Base-by-base conservation (phyloP, 1,140 invertebrate species). In the Polypedilum pembai region DNA sequence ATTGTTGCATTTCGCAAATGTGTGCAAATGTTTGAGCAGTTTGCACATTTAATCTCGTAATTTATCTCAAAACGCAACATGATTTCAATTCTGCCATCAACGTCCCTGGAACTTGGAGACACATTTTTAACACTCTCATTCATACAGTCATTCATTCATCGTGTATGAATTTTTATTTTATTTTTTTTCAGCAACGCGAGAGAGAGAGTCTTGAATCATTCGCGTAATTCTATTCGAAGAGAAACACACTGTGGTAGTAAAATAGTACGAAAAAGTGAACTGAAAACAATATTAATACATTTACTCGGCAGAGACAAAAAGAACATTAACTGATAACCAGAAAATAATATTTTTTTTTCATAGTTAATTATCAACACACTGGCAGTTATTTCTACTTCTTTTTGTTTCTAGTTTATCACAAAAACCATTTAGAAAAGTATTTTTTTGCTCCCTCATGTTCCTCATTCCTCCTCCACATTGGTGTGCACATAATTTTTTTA, bases 321-420 rank as follows among this genome's bases (percentile, higher is more conserved):
- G 45, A n/a, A n/a, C n/a, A 56, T 56, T 12, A 56, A 56, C 12
- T 56, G 45, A 56, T 56, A 56, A 56, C 45, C 10, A n/a, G 45
- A 56, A 56, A 56, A 56, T 12, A 56, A 15, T n/a, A n/a, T n/a
- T n/a, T 4, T 12, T 15, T 12, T 56, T 56, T 56, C 15, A 56
- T 33, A 33, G 24, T 33, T 33, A 5, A 5, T 33, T 5, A 33
- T 5, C 5, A 33, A 33, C 5, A 33, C 24, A 33, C 24, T 33
- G 24, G 24, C 24, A 33, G 5, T n/a, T 12, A 56, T n/a, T 56
- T n/a, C 45, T 56, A n/a, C 45, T n/a, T 12, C 45, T 4, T n/a
- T 12, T 45, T 45, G 41, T 56, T 56, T 56, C 45, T 56, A 33
- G 24, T 56, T 56, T 56, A 56, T 56, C 45, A 56, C 45, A 56